Percentiles rank a stretch among this genome's conserved stretches.
phyloP scores from a whole-genome alignment of 2,113 vertebrate genomes.

The Pangasianodon gigas region DNA sequence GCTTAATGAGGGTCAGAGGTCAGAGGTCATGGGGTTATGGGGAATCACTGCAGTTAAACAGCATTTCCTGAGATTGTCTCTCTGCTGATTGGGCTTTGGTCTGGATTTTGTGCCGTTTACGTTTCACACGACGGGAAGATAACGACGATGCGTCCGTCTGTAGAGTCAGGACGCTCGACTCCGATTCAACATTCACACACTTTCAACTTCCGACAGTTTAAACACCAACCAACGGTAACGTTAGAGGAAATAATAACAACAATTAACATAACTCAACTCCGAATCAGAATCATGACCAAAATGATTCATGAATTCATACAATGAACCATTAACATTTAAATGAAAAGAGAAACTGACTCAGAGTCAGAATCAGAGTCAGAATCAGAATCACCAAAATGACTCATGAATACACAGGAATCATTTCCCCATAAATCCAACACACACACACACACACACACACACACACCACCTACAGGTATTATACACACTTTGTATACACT shows the following conservation, averaged over 20 bases:
- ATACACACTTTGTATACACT: background rate
- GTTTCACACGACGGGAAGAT: background rate
- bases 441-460: background rate
- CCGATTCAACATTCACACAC: background rate
- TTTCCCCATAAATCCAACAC: background rate
- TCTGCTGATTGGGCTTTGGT: slow-evolving; percentile 55
- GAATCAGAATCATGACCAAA: background rate
- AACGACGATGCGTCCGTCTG: background rate
- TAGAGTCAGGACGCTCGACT: background rate
- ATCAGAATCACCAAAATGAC: background rate
- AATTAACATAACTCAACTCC: background rate
- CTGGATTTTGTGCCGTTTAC: slow-evolving; percentile 44
- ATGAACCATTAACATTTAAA: background rate
- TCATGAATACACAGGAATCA: background rate
- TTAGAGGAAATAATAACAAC: background rate
- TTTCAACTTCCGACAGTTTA: background rate
- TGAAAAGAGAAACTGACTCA: background rate
- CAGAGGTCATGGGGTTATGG: background rate
- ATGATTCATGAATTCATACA: background rate
- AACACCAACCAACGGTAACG: background rate
- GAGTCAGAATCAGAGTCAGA: background rate
- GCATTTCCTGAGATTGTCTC: slow-evolving; percentile 56
- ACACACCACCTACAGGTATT: background rate
- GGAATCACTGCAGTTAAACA: slow-evolving; percentile 33
- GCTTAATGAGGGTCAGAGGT: slow-evolving; percentile 28